Percentiles rank a stretch among this genome's conserved stretches.
These are phyloP conservation scores for Pseudonaja textilis DNA, from an alignment of 2,113 vertebrate species.

Conservation along the genomic window DNA sequence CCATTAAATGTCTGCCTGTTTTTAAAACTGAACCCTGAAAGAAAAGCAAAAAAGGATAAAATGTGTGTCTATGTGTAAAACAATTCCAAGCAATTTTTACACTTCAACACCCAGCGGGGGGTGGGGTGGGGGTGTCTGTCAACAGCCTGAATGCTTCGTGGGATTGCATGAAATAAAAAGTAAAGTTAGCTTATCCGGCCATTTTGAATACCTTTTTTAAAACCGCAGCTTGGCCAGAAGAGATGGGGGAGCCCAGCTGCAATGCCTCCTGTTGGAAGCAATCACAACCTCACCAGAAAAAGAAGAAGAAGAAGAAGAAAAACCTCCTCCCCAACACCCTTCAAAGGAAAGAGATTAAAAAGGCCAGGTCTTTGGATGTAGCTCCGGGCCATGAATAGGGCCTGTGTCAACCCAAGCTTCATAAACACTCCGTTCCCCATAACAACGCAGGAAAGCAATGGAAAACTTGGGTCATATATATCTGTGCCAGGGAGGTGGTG, in stretches of 20 bases:
- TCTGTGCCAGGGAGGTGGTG: constrained; percentile 2
- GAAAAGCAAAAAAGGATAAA: neutral
- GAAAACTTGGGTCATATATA: constrained; percentile 26
- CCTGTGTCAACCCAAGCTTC: constrained; percentile 24
- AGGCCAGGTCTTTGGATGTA: constrained; percentile 13
- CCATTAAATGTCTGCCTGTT: neutral
- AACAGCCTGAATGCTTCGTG: neutral
- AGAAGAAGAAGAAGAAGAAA: too few relatives aligned
- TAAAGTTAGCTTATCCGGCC: neutral
- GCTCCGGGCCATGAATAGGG: constrained; percentile 13
- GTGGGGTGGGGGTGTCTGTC: neutral
- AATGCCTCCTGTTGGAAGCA: constrained; percentile 1
- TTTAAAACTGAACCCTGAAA: neutral
- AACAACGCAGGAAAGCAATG: constrained; percentile 27
- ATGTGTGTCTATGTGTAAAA: neutral
- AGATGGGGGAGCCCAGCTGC: neutral
- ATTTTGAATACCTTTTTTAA: neutral
- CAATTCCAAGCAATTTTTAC: neutral
- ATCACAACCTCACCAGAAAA: neutral
- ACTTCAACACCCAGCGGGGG: neutral
- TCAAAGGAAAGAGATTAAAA: constrained; percentile 7
- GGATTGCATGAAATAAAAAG: neutral
- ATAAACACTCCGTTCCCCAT: constrained; percentile 33
- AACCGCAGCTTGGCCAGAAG: neutral
- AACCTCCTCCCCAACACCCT: neutral